Conservation (phyloP, 2,888 invertebrate genomes). For the Drepana falcataria region DNA sequence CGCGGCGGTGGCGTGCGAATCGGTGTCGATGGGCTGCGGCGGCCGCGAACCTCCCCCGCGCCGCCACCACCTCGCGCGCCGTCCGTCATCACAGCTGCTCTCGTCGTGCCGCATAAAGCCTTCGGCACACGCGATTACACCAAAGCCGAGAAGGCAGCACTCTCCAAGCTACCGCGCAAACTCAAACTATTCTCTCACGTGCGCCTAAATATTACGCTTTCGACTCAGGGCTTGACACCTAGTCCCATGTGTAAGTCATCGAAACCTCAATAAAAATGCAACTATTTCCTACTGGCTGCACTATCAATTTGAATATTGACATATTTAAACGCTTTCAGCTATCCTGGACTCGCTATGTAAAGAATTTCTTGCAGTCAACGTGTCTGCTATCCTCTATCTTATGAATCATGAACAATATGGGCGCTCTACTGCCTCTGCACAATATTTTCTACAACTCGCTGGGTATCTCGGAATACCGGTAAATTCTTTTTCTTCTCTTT, state of each 20-base stretch:
- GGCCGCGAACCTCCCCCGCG: conserved; percentile 65
- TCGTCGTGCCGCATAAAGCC: conserved; percentile 87
- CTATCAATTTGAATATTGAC: conserved; percentile 21
- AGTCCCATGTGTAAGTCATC: conserved; percentile 85
- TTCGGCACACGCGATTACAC: conserved; percentile 86
- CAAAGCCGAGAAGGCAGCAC: conserved; percentile 83
- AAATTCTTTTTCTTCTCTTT: conserved; percentile 43
- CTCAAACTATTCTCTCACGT: conserved; percentile 83
- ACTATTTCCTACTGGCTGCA: not conserved
- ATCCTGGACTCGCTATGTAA: conserved; percentile 93
- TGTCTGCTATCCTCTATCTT: conserved; percentile 94
- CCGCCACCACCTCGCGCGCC: conserved; percentile 66
- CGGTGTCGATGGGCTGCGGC: conserved; percentile 55
- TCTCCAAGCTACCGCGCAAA: conserved; percentile 82
- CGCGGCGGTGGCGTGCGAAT: conserved; percentile 63
- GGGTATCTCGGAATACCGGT: conserved; percentile 96
- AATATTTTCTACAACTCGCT: conserved; percentile 95
- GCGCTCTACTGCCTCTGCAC: conserved; percentile 94
- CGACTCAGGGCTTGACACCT: conserved; percentile 85
- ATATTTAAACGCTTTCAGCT: conserved; percentile 79
- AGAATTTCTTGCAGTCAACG: conserved; percentile 92
- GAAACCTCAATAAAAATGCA: not conserved
- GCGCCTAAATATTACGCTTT: conserved; percentile 83
- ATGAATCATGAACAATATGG: conserved; percentile 97
- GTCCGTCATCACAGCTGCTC: conserved; percentile 81